Base-by-base conservation (phyloP, 2,113 vertebrate genomes). In the Hippolais icterina region DNA sequence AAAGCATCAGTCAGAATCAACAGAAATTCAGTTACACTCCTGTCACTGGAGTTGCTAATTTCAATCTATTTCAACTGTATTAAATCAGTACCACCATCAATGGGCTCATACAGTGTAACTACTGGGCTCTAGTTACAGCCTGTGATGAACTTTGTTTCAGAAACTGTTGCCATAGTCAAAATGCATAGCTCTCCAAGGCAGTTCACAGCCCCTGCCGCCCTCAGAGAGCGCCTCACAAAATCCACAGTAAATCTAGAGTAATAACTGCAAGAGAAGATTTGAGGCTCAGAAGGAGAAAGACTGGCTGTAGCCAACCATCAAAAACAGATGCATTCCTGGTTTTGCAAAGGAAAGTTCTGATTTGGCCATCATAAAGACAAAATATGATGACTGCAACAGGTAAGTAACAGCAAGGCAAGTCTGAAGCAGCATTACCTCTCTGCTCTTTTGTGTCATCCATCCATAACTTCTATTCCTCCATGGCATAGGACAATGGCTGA, bases 161-260 rank as follows among this genome's bases (percentile, higher is more conserved):
- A 23, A 89, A 65, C 25, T 2, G 2, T 11, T 68, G 74, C 39
- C 60, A 28, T 6, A n/a, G 52, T 47, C 42, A 65, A 74, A 66
- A 7, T 0, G 1, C 0, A 0, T 37, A 35, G 39, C 8, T 87
- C 20, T 82, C 65, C 47, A 61, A 88, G 49, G 59, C 33, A 78
- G 44, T 22, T 78, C 60, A 66, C 3, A 74, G 76, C 28, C 64
- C 4, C 2, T 31, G 52, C 72, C 78, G 47, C 24, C 22, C 56
- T 78, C 39, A 72, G 46, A 92, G 25, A 81, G 54, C 31, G n/a
- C 44, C 84, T 75, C 39, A 70, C 19, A 8, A 93, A 84, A 89
- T 47, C 27, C 49, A 63, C 35, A 71, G 56, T 41, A 94, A 86
- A 89, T 44, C 25, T 1, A 39, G 69, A 91, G 31, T 12, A 41